Percentiles rank a stretch among this genome's conserved stretches.
These are phyloP conservation scores for Trachops cirrhosus DNA, from an alignment of 2,797 vertebrate genomes.

Conservation along the genomic window DNA sequence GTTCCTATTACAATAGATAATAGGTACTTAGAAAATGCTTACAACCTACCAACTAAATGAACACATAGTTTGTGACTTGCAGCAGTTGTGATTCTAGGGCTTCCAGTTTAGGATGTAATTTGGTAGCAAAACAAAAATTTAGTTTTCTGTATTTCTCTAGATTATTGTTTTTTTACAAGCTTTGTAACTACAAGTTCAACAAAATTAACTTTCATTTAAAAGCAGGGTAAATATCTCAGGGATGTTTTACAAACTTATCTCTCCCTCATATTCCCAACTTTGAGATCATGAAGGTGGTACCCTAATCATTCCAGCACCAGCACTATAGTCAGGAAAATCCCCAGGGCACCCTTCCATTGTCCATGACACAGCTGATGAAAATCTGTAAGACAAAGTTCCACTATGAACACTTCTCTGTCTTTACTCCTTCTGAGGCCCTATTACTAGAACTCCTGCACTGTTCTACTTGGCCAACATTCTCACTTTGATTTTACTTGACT, in stretches of 20 bases:
- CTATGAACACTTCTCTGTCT: background rate
- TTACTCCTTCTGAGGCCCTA: background rate
- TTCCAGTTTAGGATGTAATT: background rate
- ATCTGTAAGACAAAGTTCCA: background rate
- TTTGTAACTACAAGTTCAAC: background rate
- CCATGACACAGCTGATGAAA: background rate
- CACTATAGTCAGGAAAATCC: background rate
- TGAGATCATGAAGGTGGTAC: background rate
- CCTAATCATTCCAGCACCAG: background rate
- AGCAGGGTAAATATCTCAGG: background rate
- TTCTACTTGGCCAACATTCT: background rate
- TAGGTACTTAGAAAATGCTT: background rate
- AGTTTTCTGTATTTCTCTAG: background rate
- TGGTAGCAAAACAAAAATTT: background rate
- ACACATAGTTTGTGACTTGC: background rate
- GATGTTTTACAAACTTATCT: background rate
- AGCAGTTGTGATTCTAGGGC: background rate
- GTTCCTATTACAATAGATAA: background rate
- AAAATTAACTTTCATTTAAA: background rate
- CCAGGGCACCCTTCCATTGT: no score
- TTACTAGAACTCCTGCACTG: background rate
- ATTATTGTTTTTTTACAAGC: background rate
- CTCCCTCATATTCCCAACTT: background rate
- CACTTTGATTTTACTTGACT: background rate
- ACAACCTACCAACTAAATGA: background rate